Percentiles rank a stretch among this genome's conserved stretches.
Conservation (phyloP, 2,888 invertebrate species). For the Dasysyrphus albostriatus region DNA sequence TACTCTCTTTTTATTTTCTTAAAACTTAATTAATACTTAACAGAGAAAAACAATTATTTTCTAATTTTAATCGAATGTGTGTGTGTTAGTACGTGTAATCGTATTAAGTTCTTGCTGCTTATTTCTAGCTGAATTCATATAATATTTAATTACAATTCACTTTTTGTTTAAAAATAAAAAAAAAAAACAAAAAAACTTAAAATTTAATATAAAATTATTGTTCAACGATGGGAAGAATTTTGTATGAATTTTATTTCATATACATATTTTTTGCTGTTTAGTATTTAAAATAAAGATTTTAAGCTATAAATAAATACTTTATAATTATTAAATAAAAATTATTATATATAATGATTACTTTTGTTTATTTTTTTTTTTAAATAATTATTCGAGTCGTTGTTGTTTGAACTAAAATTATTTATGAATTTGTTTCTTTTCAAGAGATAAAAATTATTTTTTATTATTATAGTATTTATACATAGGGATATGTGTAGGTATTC, state of each 20-base stretch:
- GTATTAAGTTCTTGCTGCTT: slow-evolving; percentile 63
- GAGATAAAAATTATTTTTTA: slow-evolving; percentile 11
- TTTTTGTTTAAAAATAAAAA: slow-evolving; percentile 39
- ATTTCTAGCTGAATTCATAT: slow-evolving; percentile 53
- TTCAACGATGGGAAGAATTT: slow-evolving; percentile 75
- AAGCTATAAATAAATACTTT: slow-evolving; percentile 71
- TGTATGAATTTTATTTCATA: slow-evolving; percentile 61
- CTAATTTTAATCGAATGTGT: slow-evolving; percentile 65
- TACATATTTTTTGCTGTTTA: slow-evolving; percentile 33
- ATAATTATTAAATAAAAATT: slow-evolving; percentile 58
- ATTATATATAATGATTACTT: slow-evolving; percentile 43
- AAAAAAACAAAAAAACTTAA: slow-evolving; percentile 45
- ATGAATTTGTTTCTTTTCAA: slow-evolving; percentile 39
- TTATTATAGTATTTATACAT: background rate
- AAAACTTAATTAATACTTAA: slow-evolving; percentile 72
- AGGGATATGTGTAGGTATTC: slow-evolving; percentile 41
- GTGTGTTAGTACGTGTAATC: slow-evolving; percentile 44
- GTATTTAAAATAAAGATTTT: slow-evolving; percentile 50
- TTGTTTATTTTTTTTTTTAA: slow-evolving; percentile 2
- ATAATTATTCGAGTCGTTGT: slow-evolving; percentile 58
- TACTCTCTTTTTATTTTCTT: slow-evolving; percentile 38
- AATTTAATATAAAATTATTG: slow-evolving; percentile 64
- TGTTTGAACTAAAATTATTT: slow-evolving; percentile 19
- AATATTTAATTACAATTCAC: slow-evolving; percentile 16
- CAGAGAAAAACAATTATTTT: slow-evolving; percentile 56